These are phyloP conservation scores for Rhea pennata DNA, from an alignment of 2,113 vertebrate genomes.

Conservation along the genomic window DNA sequence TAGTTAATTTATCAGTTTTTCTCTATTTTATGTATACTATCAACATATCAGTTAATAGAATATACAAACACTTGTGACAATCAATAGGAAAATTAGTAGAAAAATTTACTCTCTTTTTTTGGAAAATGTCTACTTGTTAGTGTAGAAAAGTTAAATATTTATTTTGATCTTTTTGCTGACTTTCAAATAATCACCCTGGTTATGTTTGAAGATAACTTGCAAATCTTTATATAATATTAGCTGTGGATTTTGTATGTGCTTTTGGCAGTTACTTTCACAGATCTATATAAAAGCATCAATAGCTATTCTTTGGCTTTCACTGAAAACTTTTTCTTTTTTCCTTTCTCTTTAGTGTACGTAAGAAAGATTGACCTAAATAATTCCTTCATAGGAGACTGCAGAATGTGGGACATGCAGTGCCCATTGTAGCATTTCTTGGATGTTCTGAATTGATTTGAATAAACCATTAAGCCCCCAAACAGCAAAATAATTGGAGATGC, in stretches of 20 bases:
- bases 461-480: background rate
- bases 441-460: background rate
- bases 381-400: slow-evolving; percentile 9
- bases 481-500: background rate
- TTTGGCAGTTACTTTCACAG: background rate
- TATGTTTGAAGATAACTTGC: background rate
- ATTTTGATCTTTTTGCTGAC: background rate
- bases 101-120: background rate
- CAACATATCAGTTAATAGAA: background rate
- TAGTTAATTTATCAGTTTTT: background rate
- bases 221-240: background rate
- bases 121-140: background rate
- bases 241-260: background rate
- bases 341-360: slow-evolving; percentile 10
- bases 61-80: background rate
- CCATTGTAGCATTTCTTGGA: background rate
- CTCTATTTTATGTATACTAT: background rate
- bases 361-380: slow-evolving; percentile 63
- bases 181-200: background rate
- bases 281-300: background rate
- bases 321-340: background rate
- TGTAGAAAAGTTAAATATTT: background rate
- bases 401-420: slow-evolving; percentile 11
- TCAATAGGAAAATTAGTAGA: background rate
- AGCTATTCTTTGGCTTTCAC: slow-evolving; percentile 19